Conservation (phyloP, 1,140 invertebrate species). For the Periplaneta americana region DNA sequence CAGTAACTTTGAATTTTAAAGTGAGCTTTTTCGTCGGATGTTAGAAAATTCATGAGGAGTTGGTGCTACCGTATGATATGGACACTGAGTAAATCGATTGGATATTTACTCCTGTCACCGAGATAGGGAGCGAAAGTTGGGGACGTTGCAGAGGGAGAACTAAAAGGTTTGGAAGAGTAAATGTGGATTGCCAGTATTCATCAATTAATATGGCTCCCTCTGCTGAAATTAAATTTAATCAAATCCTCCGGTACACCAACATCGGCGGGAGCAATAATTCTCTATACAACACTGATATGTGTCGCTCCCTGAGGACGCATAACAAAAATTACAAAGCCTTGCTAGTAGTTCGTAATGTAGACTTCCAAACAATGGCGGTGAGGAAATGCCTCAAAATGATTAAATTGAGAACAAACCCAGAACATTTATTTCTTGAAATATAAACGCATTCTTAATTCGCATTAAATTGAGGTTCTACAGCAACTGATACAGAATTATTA, state of each 20-base stretch:
- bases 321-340: neutral
- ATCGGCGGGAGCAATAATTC: neutral
- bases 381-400: too few relatives aligned
- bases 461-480: too few relatives aligned
- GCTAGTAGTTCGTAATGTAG: neutral
- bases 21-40: neutral
- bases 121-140: too few relatives aligned
- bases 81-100: neutral
- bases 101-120: neutral
- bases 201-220: neutral
- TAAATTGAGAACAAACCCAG: too few relatives aligned
- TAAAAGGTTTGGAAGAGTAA: neutral
- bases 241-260: neutral
- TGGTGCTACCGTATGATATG: neutral
- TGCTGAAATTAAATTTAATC: neutral
- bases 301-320: neutral
- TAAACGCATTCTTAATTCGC: too few relatives aligned
- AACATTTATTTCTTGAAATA: too few relatives aligned
- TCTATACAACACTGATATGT: neutral
- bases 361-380: too few relatives aligned
- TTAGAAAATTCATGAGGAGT: neutral
- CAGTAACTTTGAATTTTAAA: neutral
- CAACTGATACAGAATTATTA: too few relatives aligned
- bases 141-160: neutral
- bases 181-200: neutral